phyloP scores from a whole-genome alignment of 1,140 invertebrate species.

The Latrodectus geometricus region DNA sequence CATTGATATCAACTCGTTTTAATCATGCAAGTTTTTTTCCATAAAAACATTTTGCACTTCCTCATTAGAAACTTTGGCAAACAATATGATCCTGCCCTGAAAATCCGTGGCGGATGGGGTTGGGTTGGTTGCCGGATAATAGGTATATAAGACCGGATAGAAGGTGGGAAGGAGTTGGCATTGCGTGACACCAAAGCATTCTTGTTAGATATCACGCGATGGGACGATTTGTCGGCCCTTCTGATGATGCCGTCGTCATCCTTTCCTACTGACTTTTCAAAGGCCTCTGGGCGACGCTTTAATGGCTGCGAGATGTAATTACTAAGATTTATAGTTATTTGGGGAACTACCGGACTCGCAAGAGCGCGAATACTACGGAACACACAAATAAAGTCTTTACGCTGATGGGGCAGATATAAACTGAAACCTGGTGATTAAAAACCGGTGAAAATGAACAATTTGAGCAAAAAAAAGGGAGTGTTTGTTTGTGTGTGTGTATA shows the following conservation, averaged over 20 bases:
- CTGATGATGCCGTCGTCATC: constrained; percentile 37
- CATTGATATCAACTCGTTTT: too few species aligned
- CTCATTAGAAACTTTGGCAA: background rate
- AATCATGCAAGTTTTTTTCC: too few species aligned
- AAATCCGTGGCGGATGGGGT: constrained; percentile 7
- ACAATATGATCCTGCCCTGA: background rate
- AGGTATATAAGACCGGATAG: background rate
- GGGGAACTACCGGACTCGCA: constrained; percentile 26
- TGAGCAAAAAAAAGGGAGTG: too few species aligned
- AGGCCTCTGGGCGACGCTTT: constrained; percentile 36
- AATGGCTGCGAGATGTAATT: constrained; percentile 51
- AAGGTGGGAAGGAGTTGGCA: background rate
- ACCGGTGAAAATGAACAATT: background rate
- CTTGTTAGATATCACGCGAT: constrained; percentile 53
- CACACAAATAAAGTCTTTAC: background rate
- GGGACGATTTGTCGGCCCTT: constrained; percentile 52
- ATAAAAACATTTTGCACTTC: too few species aligned
- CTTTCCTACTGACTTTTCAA: constrained; percentile 43
- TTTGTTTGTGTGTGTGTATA: too few species aligned
- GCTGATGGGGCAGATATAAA: background rate
- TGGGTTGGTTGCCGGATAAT: constrained; percentile 28
- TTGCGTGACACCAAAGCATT: constrained; percentile 34
- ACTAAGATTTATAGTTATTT: constrained; percentile 62
- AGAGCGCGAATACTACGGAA: too few species aligned
- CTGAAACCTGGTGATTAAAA: background rate